Base-by-base conservation (phyloP, 2,888 invertebrate genomes). In the Apamea anceps region DNA sequence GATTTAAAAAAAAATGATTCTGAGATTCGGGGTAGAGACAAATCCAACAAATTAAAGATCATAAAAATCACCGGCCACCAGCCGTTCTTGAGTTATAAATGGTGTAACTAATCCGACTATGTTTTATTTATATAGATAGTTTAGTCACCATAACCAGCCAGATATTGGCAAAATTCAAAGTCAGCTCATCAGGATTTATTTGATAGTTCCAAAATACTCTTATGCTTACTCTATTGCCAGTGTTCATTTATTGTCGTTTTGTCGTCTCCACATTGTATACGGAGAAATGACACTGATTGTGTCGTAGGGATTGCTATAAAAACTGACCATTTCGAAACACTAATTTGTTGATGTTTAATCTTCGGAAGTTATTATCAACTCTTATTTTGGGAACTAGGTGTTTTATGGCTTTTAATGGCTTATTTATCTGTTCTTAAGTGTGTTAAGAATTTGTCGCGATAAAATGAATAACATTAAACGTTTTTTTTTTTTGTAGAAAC, bases 401-500 rank as follows among this genome's bases (percentile, higher is more conserved):
- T 73, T 71, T 62, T 15, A n/a, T 57, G 15, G 1, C 32, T 65
- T 79, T 71, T 71, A 78, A 65, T 71, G 37, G 65, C 6, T 37
- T 62, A 21, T 54, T 60, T 18, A 42, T 60, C n/a, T 80, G 15
- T 21, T 81, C 2, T 6, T 60, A 73, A 68, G 54, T 74, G 13
- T 73, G 67, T 80, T 62, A 57, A 45, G 62, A 68, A 60, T 45
- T 73, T 45, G 45, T 62, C 15, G 72, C 32, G 15, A 60, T 80
- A 37, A 37, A 71, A 71, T 71, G 37, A 37, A 37, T 21, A 37
- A 21, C 10, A n/a, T n/a, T n/a, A 21, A 18, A 62, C 8, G 8
- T 63, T 32, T 63, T 32, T 15, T 32, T 15, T 63, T 12, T 18
- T 10, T 21, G 8, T 18, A 18, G 18, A 54, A 71, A 54, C 51